phyloP scores from a whole-genome alignment of 2,797 vertebrate species.

The Coranthus polyacanthus region DNA sequence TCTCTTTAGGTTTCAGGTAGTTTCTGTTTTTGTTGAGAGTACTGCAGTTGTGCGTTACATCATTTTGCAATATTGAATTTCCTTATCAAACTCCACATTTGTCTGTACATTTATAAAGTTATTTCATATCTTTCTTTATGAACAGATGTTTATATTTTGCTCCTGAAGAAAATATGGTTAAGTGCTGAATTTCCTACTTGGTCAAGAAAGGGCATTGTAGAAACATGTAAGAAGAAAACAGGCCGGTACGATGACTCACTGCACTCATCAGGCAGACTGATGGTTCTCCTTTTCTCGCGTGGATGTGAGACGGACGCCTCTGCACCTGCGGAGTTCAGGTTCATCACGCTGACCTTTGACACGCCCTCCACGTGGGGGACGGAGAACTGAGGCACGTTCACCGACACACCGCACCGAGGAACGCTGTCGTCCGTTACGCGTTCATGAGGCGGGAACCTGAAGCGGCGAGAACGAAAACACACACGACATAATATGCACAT shows the following conservation, averaged over 20 bases:
- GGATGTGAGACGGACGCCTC: conserved; percentile 59
- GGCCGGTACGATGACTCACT: conserved; percentile 84
- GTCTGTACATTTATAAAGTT: too few species aligned
- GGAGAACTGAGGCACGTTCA: conserved; percentile 71
- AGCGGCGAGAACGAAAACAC: not conserved
- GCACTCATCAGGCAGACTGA: conserved; percentile 87
- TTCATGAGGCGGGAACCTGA: conserved; percentile 21
- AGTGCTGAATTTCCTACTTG: too few species aligned
- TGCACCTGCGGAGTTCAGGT: conserved; percentile 19
- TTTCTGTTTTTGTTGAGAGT: too few species aligned
- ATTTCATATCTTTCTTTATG: too few species aligned
- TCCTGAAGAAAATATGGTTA: too few species aligned
- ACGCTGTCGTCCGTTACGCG: not conserved
- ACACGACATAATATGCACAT: not conserved
- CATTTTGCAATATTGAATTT: too few species aligned
- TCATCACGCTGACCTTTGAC: conserved; percentile 56
- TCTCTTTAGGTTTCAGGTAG: too few species aligned
- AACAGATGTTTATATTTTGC: too few species aligned
- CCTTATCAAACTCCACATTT: too few species aligned
- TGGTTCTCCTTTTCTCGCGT: conserved; percentile 82
- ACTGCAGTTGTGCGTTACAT: too few species aligned
- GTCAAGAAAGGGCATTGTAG: too few species aligned
- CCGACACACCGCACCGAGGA: conserved; percentile 39
- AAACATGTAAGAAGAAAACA: too few species aligned
- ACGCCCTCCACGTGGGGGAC: conserved; percentile 44